Conservation (phyloP, 2,888 invertebrate species). For the Hetaerina titia region DNA sequence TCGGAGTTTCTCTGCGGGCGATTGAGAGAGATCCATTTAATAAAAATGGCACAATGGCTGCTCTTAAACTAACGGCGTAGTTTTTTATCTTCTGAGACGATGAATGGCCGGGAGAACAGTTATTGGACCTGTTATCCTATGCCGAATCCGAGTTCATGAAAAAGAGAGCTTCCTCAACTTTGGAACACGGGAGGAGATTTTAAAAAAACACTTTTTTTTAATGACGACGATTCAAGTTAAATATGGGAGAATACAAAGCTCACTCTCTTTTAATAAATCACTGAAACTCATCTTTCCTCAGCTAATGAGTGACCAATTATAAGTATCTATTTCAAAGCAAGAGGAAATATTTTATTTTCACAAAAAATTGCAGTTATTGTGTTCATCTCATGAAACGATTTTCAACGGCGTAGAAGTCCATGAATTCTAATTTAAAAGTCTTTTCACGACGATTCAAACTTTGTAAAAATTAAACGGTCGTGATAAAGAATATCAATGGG, state of each 20-base stretch:
- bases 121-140: not conserved
- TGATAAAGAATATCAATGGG: no score
- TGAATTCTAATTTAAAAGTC: no score
- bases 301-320: not conserved
- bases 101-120: not conserved
- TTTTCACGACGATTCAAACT: no score
- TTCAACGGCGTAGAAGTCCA: no score
- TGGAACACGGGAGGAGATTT: not conserved
- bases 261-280: not conserved
- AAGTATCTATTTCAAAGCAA: not conserved
- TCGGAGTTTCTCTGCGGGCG: not conserved
- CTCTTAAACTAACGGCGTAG: slow-evolving; percentile 6
- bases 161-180: not conserved
- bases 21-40: slow-evolving; percentile 1
- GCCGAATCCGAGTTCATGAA: not conserved
- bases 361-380: no score
- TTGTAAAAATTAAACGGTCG: no score
- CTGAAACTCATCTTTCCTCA: not conserved
- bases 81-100: not conserved
- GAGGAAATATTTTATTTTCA: no score
- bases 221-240: not conserved
- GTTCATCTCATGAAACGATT: no score
- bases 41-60: slow-evolving; percentile 25
- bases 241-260: not conserved
- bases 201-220: not conserved